Percentiles rank a stretch among this genome's conserved stretches.
Conservation (phyloP, 92 coral and sea anemone genomes). For the Umimayanthus kanabou region DNA sequence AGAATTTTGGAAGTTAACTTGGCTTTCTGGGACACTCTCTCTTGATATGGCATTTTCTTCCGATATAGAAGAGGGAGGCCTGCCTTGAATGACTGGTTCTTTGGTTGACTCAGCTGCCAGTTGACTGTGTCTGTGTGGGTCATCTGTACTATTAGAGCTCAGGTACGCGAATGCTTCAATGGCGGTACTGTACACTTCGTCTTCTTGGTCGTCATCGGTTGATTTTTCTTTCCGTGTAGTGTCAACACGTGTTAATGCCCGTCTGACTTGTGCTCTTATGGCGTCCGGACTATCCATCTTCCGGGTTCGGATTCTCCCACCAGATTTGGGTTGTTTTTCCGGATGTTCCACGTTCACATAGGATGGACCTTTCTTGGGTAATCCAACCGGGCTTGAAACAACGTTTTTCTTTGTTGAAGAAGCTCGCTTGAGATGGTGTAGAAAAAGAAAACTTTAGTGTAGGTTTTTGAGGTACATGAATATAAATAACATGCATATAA, state of each 20-base stretch:
- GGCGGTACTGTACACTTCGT: not conserved
- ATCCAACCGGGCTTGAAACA: constrained; percentile 23
- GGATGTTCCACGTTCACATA: constrained; percentile 65
- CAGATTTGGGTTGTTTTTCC: constrained; percentile 11
- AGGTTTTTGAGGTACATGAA: too few species aligned
- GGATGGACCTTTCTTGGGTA: constrained; percentile 36
- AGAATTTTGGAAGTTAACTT: not conserved
- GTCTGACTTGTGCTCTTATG: constrained; percentile 40
- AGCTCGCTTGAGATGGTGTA: not conserved
- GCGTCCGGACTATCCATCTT: constrained; percentile 22
- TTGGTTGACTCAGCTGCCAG: not conserved
- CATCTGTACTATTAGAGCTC: not conserved
- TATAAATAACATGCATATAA: too few species aligned
- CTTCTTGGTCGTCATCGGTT: not conserved
- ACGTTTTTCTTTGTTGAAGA: not conserved
- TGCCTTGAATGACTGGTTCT: not conserved
- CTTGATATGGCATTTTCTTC: not conserved
- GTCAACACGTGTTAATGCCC: not conserved
- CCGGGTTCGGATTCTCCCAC: constrained; percentile 36
- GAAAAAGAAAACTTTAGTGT: not conserved
- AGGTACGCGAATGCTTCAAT: constrained; percentile 3
- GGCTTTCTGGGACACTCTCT: not conserved
- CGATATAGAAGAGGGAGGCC: not conserved
- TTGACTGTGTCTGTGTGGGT: not conserved
- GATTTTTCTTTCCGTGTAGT: not conserved